Conservation (phyloP, 2,888 invertebrate species). For the Eubasilissa splendida region DNA sequence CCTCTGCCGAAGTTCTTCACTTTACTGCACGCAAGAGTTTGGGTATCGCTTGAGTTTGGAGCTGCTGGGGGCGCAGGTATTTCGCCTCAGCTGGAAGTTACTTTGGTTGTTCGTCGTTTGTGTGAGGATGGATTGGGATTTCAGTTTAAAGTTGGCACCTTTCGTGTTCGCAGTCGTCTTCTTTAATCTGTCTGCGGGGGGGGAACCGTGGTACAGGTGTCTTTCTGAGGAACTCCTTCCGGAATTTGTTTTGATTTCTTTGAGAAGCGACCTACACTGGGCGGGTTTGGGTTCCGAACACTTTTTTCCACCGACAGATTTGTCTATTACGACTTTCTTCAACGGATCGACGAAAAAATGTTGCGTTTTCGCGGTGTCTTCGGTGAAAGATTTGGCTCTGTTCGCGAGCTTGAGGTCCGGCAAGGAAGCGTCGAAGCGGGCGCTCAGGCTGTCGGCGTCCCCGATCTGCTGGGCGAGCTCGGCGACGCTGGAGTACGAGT, state of each 20-base stretch:
- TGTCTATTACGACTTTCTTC: constrained; percentile 3
- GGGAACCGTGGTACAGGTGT: neutral
- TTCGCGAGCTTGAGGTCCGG: neutral
- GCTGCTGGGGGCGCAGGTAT: neutral
- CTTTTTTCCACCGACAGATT: neutral
- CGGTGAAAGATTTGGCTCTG: constrained; percentile 2
- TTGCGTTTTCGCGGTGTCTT: neutral
- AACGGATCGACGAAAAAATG: neutral
- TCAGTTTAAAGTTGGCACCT: neutral
- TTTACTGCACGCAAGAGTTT: constrained; percentile 18
- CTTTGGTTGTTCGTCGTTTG: constrained; percentile 11
- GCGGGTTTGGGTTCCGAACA: neutral
- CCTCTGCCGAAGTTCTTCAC: neutral
- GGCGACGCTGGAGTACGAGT: neutral
- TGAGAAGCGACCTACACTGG: neutral
- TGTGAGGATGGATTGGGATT: constrained; percentile 12
- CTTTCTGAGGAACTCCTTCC: constrained; percentile 18
- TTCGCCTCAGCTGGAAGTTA: neutral
- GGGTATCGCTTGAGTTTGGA: constrained; percentile 10
- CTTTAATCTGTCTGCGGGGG: neutral
- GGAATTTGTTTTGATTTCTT: constrained; percentile 11
- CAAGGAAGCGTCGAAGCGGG: neutral
- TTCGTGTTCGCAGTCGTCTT: neutral
- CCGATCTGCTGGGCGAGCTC: neutral
- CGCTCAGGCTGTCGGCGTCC: neutral